Conservation (phyloP, 2,797 vertebrate genomes). For the Cossypha dichroa region DNA sequence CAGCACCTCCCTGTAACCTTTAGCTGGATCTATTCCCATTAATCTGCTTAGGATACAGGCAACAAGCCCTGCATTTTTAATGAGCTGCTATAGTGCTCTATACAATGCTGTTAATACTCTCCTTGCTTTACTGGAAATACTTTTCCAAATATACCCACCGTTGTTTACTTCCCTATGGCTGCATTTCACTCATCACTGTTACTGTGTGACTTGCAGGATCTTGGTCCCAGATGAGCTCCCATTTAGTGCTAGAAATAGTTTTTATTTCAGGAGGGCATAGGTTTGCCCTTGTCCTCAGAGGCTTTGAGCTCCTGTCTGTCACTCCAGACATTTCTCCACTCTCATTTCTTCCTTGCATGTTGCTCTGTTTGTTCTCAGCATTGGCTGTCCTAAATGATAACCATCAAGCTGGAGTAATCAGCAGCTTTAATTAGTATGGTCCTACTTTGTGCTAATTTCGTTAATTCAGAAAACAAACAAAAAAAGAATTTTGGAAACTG, state of each 20-base stretch:
- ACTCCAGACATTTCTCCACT: background rate
- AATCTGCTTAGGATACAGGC: background rate
- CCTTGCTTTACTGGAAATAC: background rate
- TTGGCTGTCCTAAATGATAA: background rate
- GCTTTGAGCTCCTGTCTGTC: background rate
- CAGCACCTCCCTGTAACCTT: background rate
- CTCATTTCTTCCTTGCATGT: background rate
- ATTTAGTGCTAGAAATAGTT: background rate
- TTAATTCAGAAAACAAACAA: background rate
- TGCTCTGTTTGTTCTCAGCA: background rate
- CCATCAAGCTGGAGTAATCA: background rate
- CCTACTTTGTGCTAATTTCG: background rate
- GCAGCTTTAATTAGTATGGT: background rate
- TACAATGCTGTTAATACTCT: background rate
- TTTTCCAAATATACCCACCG: background rate
- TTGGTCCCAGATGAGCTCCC: background rate
- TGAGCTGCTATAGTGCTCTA: background rate
- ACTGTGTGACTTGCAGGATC: background rate
- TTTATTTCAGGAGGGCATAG: background rate
- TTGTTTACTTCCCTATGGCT: background rate
- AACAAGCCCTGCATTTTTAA: background rate
- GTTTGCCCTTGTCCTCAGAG: background rate
- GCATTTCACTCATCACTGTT: background rate
- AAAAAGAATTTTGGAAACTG: background rate
- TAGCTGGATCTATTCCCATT: background rate